Evolutionary conservation across 2,797 vertebrate genomes (phyloP).

Genomic region (Micrastur ruficollis): DNA sequence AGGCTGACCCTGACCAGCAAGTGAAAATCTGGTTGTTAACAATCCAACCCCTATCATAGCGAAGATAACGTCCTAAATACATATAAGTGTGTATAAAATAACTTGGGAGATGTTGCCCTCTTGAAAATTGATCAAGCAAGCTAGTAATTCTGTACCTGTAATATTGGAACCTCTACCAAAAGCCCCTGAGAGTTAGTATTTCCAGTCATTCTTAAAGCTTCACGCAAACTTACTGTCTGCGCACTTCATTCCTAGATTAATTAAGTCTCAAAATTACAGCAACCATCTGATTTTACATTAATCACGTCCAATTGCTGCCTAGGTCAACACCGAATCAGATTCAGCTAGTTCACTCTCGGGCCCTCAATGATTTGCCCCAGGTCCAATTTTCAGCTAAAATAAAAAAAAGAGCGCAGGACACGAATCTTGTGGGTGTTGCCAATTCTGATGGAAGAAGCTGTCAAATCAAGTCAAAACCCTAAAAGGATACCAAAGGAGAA

Average conservation of each 20-base stretch:
- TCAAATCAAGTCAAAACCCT: background rate
- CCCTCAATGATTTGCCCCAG: background rate
- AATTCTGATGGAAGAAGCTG: background rate
- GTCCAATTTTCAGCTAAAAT: background rate
- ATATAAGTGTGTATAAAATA: background rate
- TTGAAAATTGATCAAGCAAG: background rate
- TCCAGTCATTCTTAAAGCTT: background rate
- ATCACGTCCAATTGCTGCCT: background rate
- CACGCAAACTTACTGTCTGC: background rate
- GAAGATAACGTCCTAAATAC: background rate
- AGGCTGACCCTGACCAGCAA: background rate
- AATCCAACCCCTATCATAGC: background rate
- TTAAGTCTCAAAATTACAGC: constrained; percentile 15
- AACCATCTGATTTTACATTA: constrained; percentile 15
- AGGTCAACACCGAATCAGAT: background rate
- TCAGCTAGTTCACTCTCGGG: background rate
- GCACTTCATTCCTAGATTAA: background rate
- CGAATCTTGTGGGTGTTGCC: background rate
- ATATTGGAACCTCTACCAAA: background rate
- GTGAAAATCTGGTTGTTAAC: background rate
- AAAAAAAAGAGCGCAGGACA: background rate
- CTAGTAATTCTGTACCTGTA: background rate
- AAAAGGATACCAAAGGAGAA: background rate
- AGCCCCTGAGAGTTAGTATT: background rate
- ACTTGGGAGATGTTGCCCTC: background rate